Percentiles rank a stretch among this genome's conserved stretches.
Conservation (phyloP, 2,888 invertebrate species). For the Polylopha cassiicola region DNA sequence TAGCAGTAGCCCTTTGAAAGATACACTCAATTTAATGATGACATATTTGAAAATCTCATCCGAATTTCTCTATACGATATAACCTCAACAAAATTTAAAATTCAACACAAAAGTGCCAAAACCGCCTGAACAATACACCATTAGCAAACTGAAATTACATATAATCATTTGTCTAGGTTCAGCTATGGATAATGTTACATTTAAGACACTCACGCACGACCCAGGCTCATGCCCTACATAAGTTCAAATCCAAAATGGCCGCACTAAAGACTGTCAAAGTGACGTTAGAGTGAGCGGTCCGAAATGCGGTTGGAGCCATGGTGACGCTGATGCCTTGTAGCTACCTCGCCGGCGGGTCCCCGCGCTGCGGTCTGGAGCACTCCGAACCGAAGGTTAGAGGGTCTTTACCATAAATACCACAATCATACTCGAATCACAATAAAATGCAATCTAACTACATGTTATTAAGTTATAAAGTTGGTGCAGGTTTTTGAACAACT, state of each 20-base stretch:
- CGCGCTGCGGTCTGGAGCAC: slow-evolving; percentile 73
- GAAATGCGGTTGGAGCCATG: slow-evolving; percentile 72
- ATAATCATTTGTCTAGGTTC: slow-evolving; percentile 25
- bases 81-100: no score
- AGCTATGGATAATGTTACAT: slow-evolving; percentile 46
- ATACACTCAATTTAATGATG: slow-evolving; percentile 18
- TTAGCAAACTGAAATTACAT: no score
- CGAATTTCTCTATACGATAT: no score
- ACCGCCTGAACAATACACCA: no score
- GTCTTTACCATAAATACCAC: slow-evolving; percentile 11
- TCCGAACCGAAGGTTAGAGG: slow-evolving; percentile 69
- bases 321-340: slow-evolving; percentile 83
- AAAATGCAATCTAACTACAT: slow-evolving; percentile 1
- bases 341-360: slow-evolving; percentile 77
- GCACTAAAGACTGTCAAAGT: slow-evolving; percentile 64
- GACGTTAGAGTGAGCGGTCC: slow-evolving; percentile 54
- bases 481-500: no score
- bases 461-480: background rate
- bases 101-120: no score
- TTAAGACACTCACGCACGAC: slow-evolving; percentile 33
- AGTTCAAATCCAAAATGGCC: slow-evolving; percentile 56
- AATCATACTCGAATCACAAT: no score
- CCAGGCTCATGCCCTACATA: slow-evolving; percentile 41
- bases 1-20: slow-evolving; percentile 6
- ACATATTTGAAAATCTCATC: no score